phyloP scores from a whole-genome alignment of 2,113 vertebrate genomes.

The Procavia capensis region DNA sequence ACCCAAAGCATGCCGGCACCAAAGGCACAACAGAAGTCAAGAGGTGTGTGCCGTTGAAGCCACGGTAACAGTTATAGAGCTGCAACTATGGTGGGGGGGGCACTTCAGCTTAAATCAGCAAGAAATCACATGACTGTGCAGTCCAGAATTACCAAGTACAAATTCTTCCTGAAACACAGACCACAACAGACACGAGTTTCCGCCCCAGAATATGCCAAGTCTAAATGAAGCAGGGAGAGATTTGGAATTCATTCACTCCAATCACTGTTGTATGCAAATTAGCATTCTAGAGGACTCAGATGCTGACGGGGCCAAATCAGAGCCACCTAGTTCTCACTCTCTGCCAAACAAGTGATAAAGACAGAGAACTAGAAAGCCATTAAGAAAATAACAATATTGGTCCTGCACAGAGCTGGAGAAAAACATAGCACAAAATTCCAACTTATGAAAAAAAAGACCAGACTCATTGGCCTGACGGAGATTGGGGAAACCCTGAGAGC shows the following conservation, averaged over 20 bases:
- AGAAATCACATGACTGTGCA: neutral
- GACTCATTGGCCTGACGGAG: too few species aligned
- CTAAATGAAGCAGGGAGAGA: neutral
- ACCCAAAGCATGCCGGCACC: neutral
- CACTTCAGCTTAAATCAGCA: neutral
- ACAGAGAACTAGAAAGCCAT: neutral
- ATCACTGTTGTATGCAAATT: neutral
- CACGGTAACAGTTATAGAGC: neutral
- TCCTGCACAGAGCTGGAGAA: too few species aligned
- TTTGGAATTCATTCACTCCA: neutral
- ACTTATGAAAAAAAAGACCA: too few species aligned
- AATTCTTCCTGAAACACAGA: constrained; percentile 49
- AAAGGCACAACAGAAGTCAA: neutral
- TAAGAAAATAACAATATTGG: neutral
- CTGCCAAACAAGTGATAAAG: neutral
- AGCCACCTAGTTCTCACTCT: neutral
- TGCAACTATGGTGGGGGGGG: neutral
- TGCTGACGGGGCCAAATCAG: neutral
- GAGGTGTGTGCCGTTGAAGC: neutral
- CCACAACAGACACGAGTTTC: neutral
- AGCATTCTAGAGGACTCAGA: neutral
- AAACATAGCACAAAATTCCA: too few species aligned
- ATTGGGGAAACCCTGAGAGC: too few species aligned
- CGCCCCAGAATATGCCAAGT: neutral
- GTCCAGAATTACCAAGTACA: neutral